Evolutionary conservation across 2,888 invertebrate genomes (phyloP).

Genomic region (Pecten maximus): DNA sequence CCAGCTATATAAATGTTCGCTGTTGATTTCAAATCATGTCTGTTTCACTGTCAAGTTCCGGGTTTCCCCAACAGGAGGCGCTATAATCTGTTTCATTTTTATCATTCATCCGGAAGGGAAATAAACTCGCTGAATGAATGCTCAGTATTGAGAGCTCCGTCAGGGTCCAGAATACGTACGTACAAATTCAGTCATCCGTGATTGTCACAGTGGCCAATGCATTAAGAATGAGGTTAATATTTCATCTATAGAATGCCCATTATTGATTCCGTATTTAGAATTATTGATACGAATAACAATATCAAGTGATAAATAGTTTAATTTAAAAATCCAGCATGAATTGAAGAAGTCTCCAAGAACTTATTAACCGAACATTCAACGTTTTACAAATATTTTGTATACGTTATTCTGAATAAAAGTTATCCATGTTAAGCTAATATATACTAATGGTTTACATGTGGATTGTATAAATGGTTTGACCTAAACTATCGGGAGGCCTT

Average conservation of each 20-base stretch:
- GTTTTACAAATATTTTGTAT: neutral
- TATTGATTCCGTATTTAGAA: neutral
- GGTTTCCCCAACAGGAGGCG: slow-evolving; percentile 19
- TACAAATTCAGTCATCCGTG: neutral
- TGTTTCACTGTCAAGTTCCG: slow-evolving; percentile 28
- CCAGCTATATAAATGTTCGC: neutral
- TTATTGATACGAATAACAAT: neutral
- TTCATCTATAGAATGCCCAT: neutral
- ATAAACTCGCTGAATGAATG: neutral
- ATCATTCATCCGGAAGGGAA: slow-evolving; percentile 1
- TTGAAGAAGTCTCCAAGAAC: neutral
- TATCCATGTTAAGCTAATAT: neutral
- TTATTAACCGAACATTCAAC: neutral
- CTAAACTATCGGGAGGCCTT: neutral
- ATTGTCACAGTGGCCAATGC: neutral
- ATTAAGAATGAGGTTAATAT: neutral
- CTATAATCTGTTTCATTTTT: neutral
- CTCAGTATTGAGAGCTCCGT: neutral
- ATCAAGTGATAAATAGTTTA: neutral
- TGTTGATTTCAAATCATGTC: slow-evolving; percentile 29
- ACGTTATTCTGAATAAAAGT: neutral
- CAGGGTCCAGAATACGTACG: neutral
- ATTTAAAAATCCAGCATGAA: neutral
- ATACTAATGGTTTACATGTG: neutral
- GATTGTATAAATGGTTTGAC: neutral